Evolutionary conservation across 2,797 vertebrate species (phyloP), one percentile per base, ranked within the genome.

Genomic region (Sebastes hopkinsi): DNA sequence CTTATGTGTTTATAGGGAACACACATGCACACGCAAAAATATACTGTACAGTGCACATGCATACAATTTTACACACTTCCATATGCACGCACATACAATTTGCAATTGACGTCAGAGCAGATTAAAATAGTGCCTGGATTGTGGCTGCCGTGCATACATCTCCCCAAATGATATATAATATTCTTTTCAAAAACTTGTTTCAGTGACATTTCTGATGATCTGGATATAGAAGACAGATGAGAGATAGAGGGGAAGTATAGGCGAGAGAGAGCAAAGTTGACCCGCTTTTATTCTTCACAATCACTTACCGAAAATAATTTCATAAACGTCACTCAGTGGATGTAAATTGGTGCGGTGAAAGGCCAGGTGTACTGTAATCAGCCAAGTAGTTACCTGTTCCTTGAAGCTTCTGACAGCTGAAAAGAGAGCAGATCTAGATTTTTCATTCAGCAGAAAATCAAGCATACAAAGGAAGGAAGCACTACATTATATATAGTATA

Each of bases 161-260:
- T n/a, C 38, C 67, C 27, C 2, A 79, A 80, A 77, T 77, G 1
- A 82, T n/a, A 52, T 22, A 22, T 62, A 11, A 59, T 58, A 68
- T 77, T 75, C 34, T 72, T 62, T 70, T 65, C 2, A 80, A 46
- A 80, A 74, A 27, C 5, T 32, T 27, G 22, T 80, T 59, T 82
- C 76, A 34, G 1, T 67, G 56, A 73, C 3, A 71, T 75, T 71
- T 82, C 42, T 71, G 72, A 79, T 62, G 23, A 79, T 72, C 54
- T 29, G 22, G 23, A 67, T n/a, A 30, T n/a, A 30, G 27, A 69
- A 14, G 29, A 38, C 11, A 8, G 56, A 58, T 10, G n/a, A 42
- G 32, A 34, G 29, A 66, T 4, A 29, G 77, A 64, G 32, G n/a
- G 13, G 12, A 61, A 67, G 61, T 29, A 25, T 2, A 52, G 34